phyloP scores from a whole-genome alignment of 2,888 invertebrate species.

The Tetheella fluctuosa region DNA sequence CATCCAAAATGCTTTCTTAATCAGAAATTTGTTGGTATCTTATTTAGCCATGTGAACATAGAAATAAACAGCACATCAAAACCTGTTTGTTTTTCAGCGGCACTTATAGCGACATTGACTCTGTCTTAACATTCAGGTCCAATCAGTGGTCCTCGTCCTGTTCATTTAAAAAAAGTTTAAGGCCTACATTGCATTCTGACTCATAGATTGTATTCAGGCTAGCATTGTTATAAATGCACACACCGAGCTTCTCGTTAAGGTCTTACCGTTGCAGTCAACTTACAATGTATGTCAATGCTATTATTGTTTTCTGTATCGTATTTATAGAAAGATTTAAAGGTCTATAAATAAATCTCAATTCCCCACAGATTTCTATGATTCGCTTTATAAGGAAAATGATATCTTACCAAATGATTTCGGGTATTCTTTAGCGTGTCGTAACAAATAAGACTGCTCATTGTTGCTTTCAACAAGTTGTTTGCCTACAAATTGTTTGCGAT shows the following conservation, averaged over 20 bases:
- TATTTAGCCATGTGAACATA: too few species aligned
- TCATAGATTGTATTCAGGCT: background rate
- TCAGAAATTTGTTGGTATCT: background rate
- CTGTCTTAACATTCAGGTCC: too few species aligned
- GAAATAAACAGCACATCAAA: too few species aligned
- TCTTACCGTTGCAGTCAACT: background rate
- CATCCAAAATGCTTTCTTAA: background rate
- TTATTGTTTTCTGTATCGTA: background rate
- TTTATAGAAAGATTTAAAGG: constrained; percentile 1
- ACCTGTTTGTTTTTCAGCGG: too few species aligned
- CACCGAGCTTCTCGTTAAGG: constrained; percentile 3
- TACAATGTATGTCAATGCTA: constrained; percentile 9
- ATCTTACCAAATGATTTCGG: background rate
- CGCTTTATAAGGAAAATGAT: background rate
- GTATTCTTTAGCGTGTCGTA: constrained; percentile 16
- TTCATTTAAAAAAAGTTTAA: background rate
- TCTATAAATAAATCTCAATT: background rate
- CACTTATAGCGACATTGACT: too few species aligned
- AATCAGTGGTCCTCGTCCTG: too few species aligned
- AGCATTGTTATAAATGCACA: constrained; percentile 5
- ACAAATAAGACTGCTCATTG: constrained; percentile 18
- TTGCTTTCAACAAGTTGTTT: constrained; percentile 35
- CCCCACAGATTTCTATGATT: background rate
- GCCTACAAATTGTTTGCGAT: constrained; percentile 46
- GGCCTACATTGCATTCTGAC: background rate